Evolutionary conservation across 2,797 vertebrate species (phyloP).

Genomic region (Heliangelus exortis): DNA sequence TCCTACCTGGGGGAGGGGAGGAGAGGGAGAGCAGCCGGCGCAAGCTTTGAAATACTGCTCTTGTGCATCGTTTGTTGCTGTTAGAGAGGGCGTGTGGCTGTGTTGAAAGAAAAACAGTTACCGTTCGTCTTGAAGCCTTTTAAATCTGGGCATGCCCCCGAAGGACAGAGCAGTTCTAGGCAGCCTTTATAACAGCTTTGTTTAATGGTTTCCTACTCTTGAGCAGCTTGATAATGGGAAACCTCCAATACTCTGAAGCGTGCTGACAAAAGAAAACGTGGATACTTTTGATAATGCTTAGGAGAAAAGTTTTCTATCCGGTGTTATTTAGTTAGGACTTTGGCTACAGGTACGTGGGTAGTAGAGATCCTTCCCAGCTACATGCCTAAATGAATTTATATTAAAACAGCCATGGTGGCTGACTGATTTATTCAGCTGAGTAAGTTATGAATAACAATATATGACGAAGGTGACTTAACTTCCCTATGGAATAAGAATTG

Average conservation of each 20-base stretch:
- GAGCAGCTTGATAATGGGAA: background rate
- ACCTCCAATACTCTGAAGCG: background rate
- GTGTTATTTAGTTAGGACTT: background rate
- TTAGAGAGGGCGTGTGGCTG: background rate
- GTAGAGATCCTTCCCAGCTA: background rate
- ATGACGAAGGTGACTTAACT: constrained; percentile 24
- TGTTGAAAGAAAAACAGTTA: background rate
- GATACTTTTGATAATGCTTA: background rate
- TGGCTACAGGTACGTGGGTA: background rate
- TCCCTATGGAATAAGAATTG: constrained; percentile 9
- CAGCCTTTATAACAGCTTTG: background rate
- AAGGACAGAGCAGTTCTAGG: background rate
- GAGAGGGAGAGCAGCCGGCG: background rate
- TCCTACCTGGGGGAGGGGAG: constrained; percentile 31
- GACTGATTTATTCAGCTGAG: constrained; percentile 56
- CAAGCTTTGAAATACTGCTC: background rate
- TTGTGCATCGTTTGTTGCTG: background rate
- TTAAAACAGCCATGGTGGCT: constrained; percentile 13
- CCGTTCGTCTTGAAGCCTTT: background rate
- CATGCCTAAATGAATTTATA: constrained; percentile 13
- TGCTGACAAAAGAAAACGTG: constrained; percentile 14
- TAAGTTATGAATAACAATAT: constrained; percentile 51
- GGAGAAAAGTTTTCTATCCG: background rate
- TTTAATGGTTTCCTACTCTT: constrained; percentile 1
- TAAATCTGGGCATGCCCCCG: background rate